A percentile compares a stretch with the other conserved stretches of the same genome.
phyloP scores from a whole-genome alignment of 2,113 vertebrate species.

The Cettia cetti region DNA sequence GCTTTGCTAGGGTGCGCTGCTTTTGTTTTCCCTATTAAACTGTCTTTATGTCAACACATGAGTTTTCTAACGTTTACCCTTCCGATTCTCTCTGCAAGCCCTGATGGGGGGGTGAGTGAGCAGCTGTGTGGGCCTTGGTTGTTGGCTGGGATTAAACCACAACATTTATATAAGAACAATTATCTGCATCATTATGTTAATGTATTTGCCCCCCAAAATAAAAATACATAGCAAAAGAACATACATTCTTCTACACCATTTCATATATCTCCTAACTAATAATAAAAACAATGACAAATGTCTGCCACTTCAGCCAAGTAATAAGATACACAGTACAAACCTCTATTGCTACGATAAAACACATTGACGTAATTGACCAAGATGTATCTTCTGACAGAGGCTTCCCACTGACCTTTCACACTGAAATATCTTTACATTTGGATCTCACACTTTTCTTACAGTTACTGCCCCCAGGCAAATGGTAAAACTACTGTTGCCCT shows the following conservation, averaged over 20 bases:
- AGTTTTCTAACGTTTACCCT: not conserved
- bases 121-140: not conserved
- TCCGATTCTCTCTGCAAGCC: not conserved
- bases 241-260: not conserved
- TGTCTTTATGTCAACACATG: not conserved
- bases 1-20: not conserved
- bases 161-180: not conserved
- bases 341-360: not conserved
- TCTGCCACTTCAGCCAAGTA: not conserved
- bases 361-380: not conserved
- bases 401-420: not conserved
- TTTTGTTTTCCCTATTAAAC: not conserved
- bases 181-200: not conserved
- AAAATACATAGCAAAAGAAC: not conserved
- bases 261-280: not conserved
- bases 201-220: not conserved
- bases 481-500: not conserved
- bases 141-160: not conserved
- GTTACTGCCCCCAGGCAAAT: not conserved
- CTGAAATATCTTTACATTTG: not conserved
- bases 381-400: not conserved
- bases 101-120: not conserved
- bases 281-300: not conserved
- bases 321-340: not conserved
- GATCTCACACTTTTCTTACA: not conserved